phyloP scores from a whole-genome alignment of 2,113 vertebrate species.

The Arothron firmamentum region DNA sequence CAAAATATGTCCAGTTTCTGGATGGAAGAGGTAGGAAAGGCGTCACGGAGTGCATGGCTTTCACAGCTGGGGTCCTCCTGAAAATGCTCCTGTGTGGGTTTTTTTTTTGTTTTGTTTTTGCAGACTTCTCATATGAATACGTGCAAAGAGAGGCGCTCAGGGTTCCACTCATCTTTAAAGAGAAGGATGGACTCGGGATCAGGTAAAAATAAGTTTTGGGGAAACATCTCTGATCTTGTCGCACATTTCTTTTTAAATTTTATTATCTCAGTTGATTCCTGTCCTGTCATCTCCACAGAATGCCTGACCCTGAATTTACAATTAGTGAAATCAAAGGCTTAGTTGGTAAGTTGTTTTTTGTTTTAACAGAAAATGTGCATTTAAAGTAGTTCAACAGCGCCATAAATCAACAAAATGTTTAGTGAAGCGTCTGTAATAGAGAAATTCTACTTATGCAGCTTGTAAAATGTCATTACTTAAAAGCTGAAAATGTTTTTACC shows the following conservation, averaged over 20 bases:
- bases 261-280: not conserved
- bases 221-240: not conserved
- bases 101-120: slow-evolving; percentile 24
- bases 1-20: slow-evolving; percentile 84
- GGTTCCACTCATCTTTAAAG: slow-evolving; percentile 89
- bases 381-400: not conserved
- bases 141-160: slow-evolving; percentile 92
- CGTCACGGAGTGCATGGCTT: slow-evolving; percentile 3
- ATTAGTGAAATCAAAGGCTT: slow-evolving; percentile 93
- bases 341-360: slow-evolving; percentile 84
- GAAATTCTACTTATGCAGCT: no score
- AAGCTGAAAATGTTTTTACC: no score
- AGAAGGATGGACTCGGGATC: slow-evolving; percentile 92
- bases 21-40: slow-evolving; percentile 89
- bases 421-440: no score
- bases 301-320: slow-evolving; percentile 92
- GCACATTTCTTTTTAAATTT: not conserved
- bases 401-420: no score
- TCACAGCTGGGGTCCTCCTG: no score
- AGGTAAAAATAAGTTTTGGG: slow-evolving; percentile 74
- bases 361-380: not conserved
- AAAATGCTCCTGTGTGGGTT: no score
- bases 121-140: slow-evolving; percentile 97
- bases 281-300: slow-evolving; percentile 72
- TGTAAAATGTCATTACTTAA: no score